Base-by-base conservation (phyloP, 2,888 invertebrate species). In the Tribolium freemani region DNA sequence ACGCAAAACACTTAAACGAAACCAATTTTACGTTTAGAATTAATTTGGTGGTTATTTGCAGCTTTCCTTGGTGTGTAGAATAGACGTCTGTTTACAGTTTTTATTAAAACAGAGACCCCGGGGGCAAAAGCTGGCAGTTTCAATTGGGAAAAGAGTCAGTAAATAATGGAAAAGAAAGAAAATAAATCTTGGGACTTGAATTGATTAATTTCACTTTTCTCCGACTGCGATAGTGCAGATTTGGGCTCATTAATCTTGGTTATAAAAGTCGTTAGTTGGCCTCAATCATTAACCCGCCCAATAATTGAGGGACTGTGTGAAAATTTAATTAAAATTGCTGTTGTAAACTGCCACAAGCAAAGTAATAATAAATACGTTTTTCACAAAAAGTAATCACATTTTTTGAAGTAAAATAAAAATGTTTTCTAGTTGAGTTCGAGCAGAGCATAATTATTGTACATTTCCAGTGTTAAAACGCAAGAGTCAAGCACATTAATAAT, bases 131-230 rank as follows among this genome's bases (percentile, higher is more conserved):
- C 53, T 53, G 64, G 60, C 60, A 60, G 60, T 60, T 60, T 60
- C 60, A 64, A 64, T 53, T 53, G 64, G 64, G 53, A 53, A 64
- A 64, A 53, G 51, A 57, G 56, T 67, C 67, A 11, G 67, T 56
- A 67, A 67, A 56, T 67, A 67, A 67, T 67, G 67, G 56, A 67
- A 67, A 54, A 67, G 67, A 56, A 67, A 56, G 56, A 56, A 56
- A 67, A 67, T 67, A 67, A 67, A 67, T 67, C 67, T 67, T 10
- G 21, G 45, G 11, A 30, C 30, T 48, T 30, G 67, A 56, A 67
- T 67, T 67, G 67, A 67, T 67, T 67, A 67, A 67, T 67, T 67
- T 44, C 21, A 44, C 53, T 64, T 38, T 38, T 64, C 53, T 21
- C 48, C 11, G 5, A 10, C 46, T 38, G 11, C 20, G 38, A 51